These are phyloP conservation scores for Lepidurus couesii DNA, from an alignment of 1,140 invertebrate species.

Conservation along the genomic window DNA sequence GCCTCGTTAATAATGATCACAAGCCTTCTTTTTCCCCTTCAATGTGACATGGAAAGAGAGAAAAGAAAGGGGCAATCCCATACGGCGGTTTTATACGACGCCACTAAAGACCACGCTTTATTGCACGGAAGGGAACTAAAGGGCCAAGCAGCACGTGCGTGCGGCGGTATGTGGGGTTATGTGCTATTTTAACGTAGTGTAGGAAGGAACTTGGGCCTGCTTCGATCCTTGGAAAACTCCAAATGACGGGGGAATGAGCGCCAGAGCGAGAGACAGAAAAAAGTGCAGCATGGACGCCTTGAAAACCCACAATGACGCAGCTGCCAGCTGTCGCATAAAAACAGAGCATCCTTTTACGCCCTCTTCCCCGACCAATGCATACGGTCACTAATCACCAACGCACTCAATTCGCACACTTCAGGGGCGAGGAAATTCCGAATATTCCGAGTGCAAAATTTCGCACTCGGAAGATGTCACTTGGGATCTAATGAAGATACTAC, in stretches of 20 bases:
- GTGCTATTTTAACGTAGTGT: background rate
- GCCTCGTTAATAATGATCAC: no score
- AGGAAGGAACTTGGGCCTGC: background rate
- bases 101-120: background rate
- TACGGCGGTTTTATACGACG: background rate
- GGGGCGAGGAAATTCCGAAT: no score
- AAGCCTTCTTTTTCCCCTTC: no score
- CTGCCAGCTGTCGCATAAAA: constrained; percentile 9
- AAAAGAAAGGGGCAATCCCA: background rate
- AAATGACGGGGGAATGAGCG: no score
- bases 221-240: no score
- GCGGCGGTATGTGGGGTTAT: background rate
- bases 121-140: constrained; percentile 18
- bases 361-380: no score
- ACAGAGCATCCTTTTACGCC: background rate
- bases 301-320: background rate
- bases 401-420: no score
- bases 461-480: no score
- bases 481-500: no score
- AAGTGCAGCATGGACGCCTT: background rate
- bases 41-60: no score
- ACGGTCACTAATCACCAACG: no score
- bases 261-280: background rate
- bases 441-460: no score
- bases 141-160: background rate